Evolutionary conservation across 2,888 invertebrate genomes (phyloP).

Genomic region (Alcis repandata): DNA sequence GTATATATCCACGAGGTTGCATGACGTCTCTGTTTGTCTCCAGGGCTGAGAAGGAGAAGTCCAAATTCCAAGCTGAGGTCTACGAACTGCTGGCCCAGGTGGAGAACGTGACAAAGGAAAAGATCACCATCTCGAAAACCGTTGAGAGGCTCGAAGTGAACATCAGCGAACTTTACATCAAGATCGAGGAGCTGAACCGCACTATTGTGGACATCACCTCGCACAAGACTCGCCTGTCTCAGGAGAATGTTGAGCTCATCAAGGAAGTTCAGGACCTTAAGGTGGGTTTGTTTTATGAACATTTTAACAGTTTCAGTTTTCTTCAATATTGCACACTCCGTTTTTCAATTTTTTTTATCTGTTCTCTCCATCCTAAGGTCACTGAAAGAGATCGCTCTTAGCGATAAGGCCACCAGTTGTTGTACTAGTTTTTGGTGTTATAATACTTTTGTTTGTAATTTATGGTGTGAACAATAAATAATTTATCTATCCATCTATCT

Average conservation of each 20-base stretch:
- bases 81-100: slow-evolving; percentile 98
- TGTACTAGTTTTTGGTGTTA: too few relatives aligned
- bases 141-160: slow-evolving; percentile 96
- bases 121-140: slow-evolving; percentile 91
- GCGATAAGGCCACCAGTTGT: too few relatives aligned
- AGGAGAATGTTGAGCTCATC: slow-evolving; percentile 96
- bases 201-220: slow-evolving; percentile 99
- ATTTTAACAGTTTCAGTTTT: too few relatives aligned
- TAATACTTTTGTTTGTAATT: too few relatives aligned
- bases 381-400: too few relatives aligned
- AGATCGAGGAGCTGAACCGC: slow-evolving; percentile 98
- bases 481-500: too few relatives aligned
- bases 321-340: too few relatives aligned
- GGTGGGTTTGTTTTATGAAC: slow-evolving; percentile 73
- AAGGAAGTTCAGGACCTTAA: slow-evolving; percentile 99
- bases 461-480: too few relatives aligned
- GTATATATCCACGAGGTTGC: slow-evolving; percentile 52
- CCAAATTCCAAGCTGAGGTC: slow-evolving; percentile 99
- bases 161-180: slow-evolving; percentile 97
- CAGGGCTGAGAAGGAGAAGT: slow-evolving; percentile 99
- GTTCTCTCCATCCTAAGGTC: too few relatives aligned
- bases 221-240: slow-evolving; percentile 97
- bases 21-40: slow-evolving; percentile 72
- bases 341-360: too few relatives aligned
- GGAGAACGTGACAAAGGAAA: slow-evolving; percentile 97